Conservation (phyloP, 2,797 vertebrate genomes). For the Amazonetta brasiliensis region DNA sequence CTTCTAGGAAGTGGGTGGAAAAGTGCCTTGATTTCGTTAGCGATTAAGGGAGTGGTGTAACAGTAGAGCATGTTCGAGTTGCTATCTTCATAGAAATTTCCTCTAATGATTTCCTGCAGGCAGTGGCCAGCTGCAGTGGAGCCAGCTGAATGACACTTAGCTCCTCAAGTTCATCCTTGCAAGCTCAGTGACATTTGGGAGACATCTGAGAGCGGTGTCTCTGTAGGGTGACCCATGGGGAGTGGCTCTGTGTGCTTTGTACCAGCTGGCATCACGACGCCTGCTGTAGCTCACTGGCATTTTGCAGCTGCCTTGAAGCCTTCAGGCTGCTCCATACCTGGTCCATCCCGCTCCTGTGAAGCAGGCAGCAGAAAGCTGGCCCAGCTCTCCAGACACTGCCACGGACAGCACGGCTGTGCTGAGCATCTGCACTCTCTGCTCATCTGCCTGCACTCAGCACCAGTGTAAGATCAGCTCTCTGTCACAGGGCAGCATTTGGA, state of each 20-base stretch:
- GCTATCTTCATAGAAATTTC: not conserved
- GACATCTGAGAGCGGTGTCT: not conserved
- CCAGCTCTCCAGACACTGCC: fast-evolving
- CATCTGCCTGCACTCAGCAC: fast-evolving
- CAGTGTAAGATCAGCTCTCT: not conserved
- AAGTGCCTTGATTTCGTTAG: not conserved
- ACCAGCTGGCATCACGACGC: not conserved
- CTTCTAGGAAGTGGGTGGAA: slow-evolving; percentile 8
- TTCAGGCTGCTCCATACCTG: not conserved
- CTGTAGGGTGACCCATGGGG: not conserved
- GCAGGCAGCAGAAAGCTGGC: not conserved
- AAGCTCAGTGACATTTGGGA: fast-evolving
- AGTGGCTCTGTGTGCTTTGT: fast-evolving
- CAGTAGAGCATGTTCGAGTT: not conserved
- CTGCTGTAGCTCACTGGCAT: not conserved
- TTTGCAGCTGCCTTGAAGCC: not conserved
- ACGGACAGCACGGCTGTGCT: not conserved
- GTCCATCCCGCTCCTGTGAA: fast-evolving
- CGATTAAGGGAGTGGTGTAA: slow-evolving; percentile 28
- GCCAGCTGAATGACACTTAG: not conserved
- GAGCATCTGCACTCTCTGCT: not conserved
- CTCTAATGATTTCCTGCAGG: not conserved
- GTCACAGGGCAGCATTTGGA: fast-evolving
- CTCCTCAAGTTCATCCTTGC: fast-evolving
- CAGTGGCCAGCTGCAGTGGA: not conserved